Evolutionary conservation across 2,113 vertebrate species (phyloP), one percentile per base, ranked within the genome.

Genomic region (Peucedramus taeniatus): DNA sequence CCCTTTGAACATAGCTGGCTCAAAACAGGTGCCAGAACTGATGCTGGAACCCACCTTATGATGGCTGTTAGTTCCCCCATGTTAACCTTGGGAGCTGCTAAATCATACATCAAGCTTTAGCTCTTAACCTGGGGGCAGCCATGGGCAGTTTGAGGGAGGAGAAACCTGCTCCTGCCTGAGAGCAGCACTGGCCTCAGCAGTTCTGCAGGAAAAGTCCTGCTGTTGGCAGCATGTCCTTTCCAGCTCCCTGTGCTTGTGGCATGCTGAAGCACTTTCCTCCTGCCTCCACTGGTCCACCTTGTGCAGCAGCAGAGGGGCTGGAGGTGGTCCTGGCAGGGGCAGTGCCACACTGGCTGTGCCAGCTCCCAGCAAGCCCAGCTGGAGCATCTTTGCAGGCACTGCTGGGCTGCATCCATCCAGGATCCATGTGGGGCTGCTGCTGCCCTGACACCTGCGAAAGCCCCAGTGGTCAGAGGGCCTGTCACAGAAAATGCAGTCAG

Each of bases 381-480:
- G 0, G 66, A 83, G 56, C 57, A 59, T 54, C 51, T 39, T 56
- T 45, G 37, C n/a, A 16, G 0, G 0, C 1, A 6, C 60, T 1
- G 5, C 44, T 7, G 2, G 28, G 31, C 72, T 92, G 59, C 68
- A n/a, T 65, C 54, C 1, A 0, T 33, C 51, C 72, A 27, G 37
- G 30, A 66, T 63, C 35, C 33, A 1, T 4, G 20, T 2, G 2
- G n/a, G 33, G 26, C 81, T 82, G 74, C 45, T 31, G 2, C 7
- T 24, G 40, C 35, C 57, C 26, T 3, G 2, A 39, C 15, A 40
- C 23, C 33, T 53, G 74, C 0, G 0, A 56, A 76, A 74, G 10
- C 39, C 66, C 35, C 16, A 6, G 33, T 65, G 35, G 42, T 56
- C 23, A 71, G 74, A 28, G 1, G 30, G 24, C 42, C 78, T 74